These are phyloP conservation scores for Esperia sulphurella DNA, from an alignment of 2,888 invertebrate species.

Conservation along the genomic window DNA sequence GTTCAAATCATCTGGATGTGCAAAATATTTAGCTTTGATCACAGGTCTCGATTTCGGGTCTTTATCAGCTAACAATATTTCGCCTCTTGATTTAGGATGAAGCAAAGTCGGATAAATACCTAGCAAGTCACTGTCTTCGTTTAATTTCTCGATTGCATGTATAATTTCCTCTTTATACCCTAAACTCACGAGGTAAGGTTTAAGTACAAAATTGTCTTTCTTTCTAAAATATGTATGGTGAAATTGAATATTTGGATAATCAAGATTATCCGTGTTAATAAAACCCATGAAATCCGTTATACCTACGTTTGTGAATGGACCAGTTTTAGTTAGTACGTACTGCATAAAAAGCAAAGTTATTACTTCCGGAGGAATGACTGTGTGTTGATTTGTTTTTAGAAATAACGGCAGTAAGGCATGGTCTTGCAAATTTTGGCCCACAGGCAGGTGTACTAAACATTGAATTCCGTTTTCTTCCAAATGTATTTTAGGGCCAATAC, in stretches of 20 bases:
- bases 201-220: slow-evolving; percentile 32
- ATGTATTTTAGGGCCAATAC: slow-evolving; percentile 63
- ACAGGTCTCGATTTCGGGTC: slow-evolving; percentile 76
- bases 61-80: slow-evolving; percentile 66
- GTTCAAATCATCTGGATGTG: slow-evolving; percentile 71
- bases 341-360: slow-evolving; percentile 45
- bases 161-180: slow-evolving; percentile 41
- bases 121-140: slow-evolving; percentile 43
- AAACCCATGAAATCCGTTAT: slow-evolving; percentile 71
- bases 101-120: slow-evolving; percentile 53
- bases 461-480: slow-evolving; percentile 46
- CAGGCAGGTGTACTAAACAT: slow-evolving; percentile 51
- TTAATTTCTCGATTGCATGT: slow-evolving; percentile 32
- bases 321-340: slow-evolving; percentile 70
- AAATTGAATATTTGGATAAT: slow-evolving; percentile 74
- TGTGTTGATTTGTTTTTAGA: slow-evolving; percentile 25
- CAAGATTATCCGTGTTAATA: slow-evolving; percentile 53
- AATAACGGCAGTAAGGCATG: slow-evolving; percentile 55
- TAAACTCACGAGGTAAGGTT: slow-evolving; percentile 28
- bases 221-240: slow-evolving; percentile 47
- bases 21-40: slow-evolving; percentile 81
- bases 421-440: slow-evolving; percentile 75
- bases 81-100: slow-evolving; percentile 76
- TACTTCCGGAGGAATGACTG: slow-evolving; percentile 20
- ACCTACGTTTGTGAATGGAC: slow-evolving; percentile 60